A percentile compares a stretch with the other conserved stretches of the same genome.
Evolutionary conservation across 2,113 vertebrate species (phyloP).

Genomic region (Ranitomeya imitator): DNA sequence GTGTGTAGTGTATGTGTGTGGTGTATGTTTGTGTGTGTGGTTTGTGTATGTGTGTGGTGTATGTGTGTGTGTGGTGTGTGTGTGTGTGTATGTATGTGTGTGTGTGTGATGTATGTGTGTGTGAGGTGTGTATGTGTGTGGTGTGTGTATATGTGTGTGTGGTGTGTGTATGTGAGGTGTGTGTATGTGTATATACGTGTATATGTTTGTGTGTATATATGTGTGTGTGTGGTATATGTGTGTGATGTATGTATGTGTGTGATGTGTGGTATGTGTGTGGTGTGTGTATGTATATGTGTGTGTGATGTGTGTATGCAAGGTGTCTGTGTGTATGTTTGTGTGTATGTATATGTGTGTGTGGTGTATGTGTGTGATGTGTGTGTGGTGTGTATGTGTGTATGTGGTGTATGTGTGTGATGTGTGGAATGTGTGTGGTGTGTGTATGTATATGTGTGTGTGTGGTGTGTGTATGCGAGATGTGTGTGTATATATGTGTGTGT

Average conservation of each 20-base stretch:
- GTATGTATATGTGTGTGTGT: background rate
- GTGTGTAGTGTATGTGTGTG: no score
- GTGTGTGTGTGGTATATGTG: background rate
- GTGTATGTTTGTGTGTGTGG: background rate
- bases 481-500: no score
- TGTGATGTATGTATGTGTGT: no score
- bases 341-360: slow-evolving; percentile 9
- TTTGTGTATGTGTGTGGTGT: slow-evolving; percentile 2
- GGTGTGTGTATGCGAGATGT: no score
- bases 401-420: no score
- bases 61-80: background rate
- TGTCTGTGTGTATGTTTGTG: background rate
- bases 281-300: background rate
- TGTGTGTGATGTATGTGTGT: no score
- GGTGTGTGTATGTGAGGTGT: background rate
- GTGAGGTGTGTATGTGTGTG: no score
- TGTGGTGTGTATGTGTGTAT: background rate
- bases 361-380: background rate
- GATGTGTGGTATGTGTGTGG: background rate
- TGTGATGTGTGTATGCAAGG: no score
- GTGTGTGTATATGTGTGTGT: background rate
- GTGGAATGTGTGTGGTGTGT: no score
- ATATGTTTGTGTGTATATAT: background rate
- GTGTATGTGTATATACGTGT: no score
- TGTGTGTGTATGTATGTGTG: background rate